Conservation (phyloP, 2,113 vertebrate species). For the Phoxinus phoxinus region DNA sequence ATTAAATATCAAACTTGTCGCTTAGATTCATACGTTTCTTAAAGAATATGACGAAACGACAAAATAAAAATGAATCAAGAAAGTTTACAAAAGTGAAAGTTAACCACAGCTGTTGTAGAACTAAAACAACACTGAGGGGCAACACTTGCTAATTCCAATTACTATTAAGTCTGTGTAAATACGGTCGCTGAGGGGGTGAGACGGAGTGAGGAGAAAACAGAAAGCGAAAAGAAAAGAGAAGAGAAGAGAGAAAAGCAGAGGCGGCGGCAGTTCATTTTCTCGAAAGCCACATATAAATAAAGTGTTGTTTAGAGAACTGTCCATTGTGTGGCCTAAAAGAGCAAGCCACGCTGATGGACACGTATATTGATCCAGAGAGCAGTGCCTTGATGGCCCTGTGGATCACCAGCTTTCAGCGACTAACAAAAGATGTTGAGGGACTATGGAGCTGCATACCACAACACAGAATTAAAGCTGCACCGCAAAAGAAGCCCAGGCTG, state of each 20-base stretch:
- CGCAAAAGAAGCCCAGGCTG: conserved; percentile 18
- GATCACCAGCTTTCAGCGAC: conserved; percentile 71
- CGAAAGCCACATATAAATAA: conserved; percentile 72
- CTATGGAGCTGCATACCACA: conserved; percentile 36
- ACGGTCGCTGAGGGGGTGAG: conserved; percentile 8
- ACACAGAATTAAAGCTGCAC: conserved; percentile 32
- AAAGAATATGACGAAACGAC: neutral
- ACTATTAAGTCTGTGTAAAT: conserved; percentile 51
- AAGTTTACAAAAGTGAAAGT: neutral
- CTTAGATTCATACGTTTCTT: neutral
- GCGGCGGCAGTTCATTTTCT: conserved; percentile 70
- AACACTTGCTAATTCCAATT: conserved; percentile 55
- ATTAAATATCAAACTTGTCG: neutral
- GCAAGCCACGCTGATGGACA: conserved; percentile 73
- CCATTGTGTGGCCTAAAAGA: conserved; percentile 74
- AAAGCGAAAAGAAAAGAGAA: conserved; percentile 59
- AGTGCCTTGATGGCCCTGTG: conserved; percentile 71
- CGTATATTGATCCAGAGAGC: conserved; percentile 79
- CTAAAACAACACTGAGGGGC: conserved; percentile 29
- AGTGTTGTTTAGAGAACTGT: conserved; percentile 73
- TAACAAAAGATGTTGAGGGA: conserved; percentile 68
- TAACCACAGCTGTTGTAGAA: neutral
- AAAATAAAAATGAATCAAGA: neutral
- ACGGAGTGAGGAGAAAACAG: conserved; percentile 13
- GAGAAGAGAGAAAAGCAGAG: conserved; percentile 50